phyloP scores from a whole-genome alignment of 2,113 vertebrate genomes.

The Rostratula benghalensis region DNA sequence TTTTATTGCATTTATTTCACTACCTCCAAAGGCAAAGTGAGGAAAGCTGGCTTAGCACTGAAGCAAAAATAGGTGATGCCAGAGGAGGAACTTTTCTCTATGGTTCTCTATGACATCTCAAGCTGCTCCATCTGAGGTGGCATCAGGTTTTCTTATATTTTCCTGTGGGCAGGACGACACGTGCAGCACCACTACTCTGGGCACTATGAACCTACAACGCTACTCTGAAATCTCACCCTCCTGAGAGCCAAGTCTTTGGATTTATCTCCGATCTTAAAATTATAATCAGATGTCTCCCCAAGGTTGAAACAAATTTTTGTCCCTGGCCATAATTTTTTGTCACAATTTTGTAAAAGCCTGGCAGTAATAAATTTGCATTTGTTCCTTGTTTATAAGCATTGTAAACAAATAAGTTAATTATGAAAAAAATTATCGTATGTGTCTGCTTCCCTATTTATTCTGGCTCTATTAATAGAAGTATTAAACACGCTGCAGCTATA shows the following conservation, averaged over 20 bases:
- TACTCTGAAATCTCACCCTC: background rate
- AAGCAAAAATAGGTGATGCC: background rate
- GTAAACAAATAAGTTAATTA: background rate
- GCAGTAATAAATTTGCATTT: background rate
- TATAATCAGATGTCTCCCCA: background rate
- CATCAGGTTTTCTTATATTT: background rate
- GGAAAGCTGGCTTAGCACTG: background rate
- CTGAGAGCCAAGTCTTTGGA: background rate
- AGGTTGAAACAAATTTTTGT: background rate
- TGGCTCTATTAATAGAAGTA: background rate
- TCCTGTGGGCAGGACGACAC: background rate
- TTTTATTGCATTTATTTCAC: background rate
- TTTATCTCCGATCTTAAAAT: background rate
- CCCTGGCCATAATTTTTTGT: background rate
- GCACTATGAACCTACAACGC: background rate
- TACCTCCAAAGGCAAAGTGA: background rate
- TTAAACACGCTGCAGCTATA: background rate
- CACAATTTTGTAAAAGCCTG: background rate
- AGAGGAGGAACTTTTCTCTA: background rate
- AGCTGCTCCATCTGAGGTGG: background rate
- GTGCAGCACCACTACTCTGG: background rate
- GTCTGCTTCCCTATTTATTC: conserved; percentile 26
- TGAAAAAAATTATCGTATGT: background rate
- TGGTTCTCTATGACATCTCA: background rate
- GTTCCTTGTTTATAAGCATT: background rate